Percentiles rank a stretch among this genome's conserved stretches.
Conservation (phyloP, 2,888 invertebrate genomes). For the Branchinecta sandiegonensis region DNA sequence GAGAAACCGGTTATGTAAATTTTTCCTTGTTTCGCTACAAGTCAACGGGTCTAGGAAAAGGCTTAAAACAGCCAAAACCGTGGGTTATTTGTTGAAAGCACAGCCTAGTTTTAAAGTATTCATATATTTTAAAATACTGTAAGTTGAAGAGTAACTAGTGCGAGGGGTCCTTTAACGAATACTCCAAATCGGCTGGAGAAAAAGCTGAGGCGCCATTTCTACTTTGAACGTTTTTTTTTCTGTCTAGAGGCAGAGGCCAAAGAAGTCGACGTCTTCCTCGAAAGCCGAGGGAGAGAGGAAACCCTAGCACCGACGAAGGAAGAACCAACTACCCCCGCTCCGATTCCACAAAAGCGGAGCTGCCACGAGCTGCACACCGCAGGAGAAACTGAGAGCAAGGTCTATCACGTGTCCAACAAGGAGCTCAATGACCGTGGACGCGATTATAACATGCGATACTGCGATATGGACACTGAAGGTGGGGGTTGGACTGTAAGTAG, state of each 20-base stretch:
- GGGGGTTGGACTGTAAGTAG: conserved; percentile 52
- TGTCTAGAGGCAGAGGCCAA: background rate
- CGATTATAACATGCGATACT: conserved; percentile 31
- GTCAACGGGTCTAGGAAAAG: no score
- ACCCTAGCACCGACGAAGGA: background rate
- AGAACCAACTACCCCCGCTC: background rate
- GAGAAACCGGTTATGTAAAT: no score
- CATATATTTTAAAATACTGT: no score
- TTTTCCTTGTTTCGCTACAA: no score
- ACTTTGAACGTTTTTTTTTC: background rate
- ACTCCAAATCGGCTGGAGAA: no score
- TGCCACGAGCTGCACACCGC: conserved; percentile 28
- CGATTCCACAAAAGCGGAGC: background rate
- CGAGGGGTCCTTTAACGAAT: no score
- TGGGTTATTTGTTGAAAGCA: no score
- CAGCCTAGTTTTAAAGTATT: no score
- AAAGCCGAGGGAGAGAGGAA: background rate
- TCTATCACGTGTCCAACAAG: conserved; percentile 28
- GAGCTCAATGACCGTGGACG: conserved; percentile 25
- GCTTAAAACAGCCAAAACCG: no score
- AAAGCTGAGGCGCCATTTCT: no score
- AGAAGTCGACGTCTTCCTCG: background rate
- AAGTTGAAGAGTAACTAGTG: no score
- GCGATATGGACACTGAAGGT: conserved; percentile 43
- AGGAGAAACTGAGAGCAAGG: conserved; percentile 28